These are phyloP conservation scores for Stegophylla sp. DNA, from an alignment of 2,888 invertebrate genomes.

Conservation along the genomic window DNA sequence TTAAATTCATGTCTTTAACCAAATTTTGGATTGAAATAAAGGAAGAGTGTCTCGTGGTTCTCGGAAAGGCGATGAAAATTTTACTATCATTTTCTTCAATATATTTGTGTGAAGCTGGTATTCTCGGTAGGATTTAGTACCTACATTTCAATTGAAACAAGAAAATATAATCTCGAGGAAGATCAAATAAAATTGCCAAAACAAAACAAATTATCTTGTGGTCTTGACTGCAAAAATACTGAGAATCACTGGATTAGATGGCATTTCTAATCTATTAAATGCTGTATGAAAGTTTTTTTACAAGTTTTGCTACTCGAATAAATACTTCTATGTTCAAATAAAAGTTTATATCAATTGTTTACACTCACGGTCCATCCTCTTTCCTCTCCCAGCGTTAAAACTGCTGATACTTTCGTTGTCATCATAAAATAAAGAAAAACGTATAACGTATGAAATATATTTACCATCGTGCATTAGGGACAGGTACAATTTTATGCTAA, in stretches of 20 bases:
- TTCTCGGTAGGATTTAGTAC: not conserved
- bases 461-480: too few species aligned
- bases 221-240: not conserved
- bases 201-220: not conserved
- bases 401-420: too few species aligned
- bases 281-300: too few species aligned
- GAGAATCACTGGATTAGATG: not conserved
- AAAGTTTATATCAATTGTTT: too few species aligned
- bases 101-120: conserved; percentile 14
- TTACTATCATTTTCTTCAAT: conserved; percentile 25
- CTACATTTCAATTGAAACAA: conserved; percentile 1
- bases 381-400: too few species aligned
- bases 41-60: conserved; percentile 3
- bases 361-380: too few species aligned
- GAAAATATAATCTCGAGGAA: conserved; percentile 12
- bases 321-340: too few species aligned
- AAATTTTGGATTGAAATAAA: conserved; percentile 20
- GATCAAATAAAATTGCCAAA: conserved; percentile 1
- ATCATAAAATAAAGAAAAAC: too few species aligned
- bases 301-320: too few species aligned
- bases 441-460: too few species aligned
- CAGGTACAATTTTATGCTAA: too few species aligned
- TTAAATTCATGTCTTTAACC: conserved; percentile 17
- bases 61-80: conserved; percentile 15
- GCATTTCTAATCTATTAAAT: too few species aligned